Evolutionary conservation across 2,888 invertebrate genomes (phyloP), one percentile per base, ranked within the genome.

Genomic region (Agrotis puta): DNA sequence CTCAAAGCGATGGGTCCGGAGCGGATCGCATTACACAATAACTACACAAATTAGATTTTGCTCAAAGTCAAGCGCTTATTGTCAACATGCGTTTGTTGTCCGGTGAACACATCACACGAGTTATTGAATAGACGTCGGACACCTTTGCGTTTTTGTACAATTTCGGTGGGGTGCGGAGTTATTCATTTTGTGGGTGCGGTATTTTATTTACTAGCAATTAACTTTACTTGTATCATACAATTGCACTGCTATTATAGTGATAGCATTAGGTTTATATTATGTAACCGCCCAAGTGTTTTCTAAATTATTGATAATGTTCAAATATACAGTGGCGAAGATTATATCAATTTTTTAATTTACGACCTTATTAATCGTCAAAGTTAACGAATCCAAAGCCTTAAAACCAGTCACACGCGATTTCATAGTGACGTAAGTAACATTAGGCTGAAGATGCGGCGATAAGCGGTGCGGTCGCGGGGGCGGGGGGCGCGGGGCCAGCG

Each of bases 21-120:
- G 88, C 89, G 86, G 92, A 92, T 94, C 94, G 88, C 92, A 92
- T 95, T 94, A 94, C 95, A 96, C 95, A 95, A 95, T 95, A 94
- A 95, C 94, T 92, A 89, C 92, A 94, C 94, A 95, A 95, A 95
- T 96, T 95, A 95, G 95, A 96, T 96, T 95, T 94, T 93, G 93
- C 92, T 93, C 92, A 94, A 94, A 96, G 96, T 96, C 95, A 95
- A 95, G 92, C 94, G 92, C 92, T 94, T 90, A 94, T 94, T 94
- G 95, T 95, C 91, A 91, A 91, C 86, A 90, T 91, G 84, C 93
- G 92, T 94, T 95, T 94, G 94, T 94, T 94, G 93, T 92, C 89
- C 88, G 89, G 87, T 89, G 93, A 92, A 93, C 92, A 91, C 89
- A 94, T 95, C 92, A 92, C 87, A 92, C 93, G 93, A 91, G 85